Base-by-base conservation (phyloP, 2,888 invertebrate genomes). In the Torymus aiolomorphi region DNA sequence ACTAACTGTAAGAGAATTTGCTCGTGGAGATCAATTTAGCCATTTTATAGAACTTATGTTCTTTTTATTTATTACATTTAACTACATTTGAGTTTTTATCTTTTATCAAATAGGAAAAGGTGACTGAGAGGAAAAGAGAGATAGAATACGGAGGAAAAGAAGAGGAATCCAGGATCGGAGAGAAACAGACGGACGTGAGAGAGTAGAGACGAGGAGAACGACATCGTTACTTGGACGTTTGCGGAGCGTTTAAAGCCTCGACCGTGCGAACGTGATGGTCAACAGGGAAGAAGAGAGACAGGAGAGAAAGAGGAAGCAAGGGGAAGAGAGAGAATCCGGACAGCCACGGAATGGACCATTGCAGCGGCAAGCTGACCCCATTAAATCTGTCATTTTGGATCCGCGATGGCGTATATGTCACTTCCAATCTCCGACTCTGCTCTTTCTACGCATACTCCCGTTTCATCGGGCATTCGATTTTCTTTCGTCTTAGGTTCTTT, bases 301-400 rank as follows among this genome's bases (percentile, higher is more conserved):
- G 24, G 31, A 4, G 31, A 31, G 31, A 31, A 31, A 31, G 31
- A 31, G 80, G 81, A 78, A n/a, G 14, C 56, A 57, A 2, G 8
- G 51, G 18, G 66, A 4, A 13, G 65, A 10, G 57, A 69, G 75
- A 82, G 82, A 42, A 42, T 42, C 79, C 74, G 65, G 75, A 73
- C 76, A 52, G 67, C 74, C 79, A 70, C 42, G 75, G 52, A 65
- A 76, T 76, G 65, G 76, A 52, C 73, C 78, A 66, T 73, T 61
- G 73, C 49, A 62, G n/a, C 42, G 51, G 56, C 2, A n/a, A 11
- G n/a, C 57, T 31, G 59, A 49, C 31, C 51, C 80, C 81, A 81
- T 84, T 84, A 83, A 83, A 84, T 83, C 80, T 77, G 83, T 79
- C 83, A 81, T 82, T 76, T 81, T 66, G 73, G 62, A 66, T 71